Conservation (phyloP, 2,113 vertebrate species). For the Saccopteryx leptura region DNA sequence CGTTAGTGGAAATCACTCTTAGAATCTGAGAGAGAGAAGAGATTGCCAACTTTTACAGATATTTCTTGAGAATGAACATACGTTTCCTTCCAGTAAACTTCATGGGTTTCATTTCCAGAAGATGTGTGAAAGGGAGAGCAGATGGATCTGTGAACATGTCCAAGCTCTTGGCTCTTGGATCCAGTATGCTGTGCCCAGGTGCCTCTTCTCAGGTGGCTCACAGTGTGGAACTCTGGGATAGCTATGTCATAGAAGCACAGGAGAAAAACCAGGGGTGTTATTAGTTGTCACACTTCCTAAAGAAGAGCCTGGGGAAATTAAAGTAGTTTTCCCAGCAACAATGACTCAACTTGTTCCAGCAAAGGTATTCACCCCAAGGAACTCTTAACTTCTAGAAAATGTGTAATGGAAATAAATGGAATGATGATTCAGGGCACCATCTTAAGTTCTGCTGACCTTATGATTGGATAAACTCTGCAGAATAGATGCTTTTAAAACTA, state of each 20-base stretch:
- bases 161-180: background rate
- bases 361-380: background rate
- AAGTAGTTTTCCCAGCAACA: background rate
- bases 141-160: background rate
- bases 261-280: background rate
- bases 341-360: background rate
- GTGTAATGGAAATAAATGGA: background rate
- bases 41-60: background rate
- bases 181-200: background rate
- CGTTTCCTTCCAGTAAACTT: background rate
- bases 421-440: background rate
- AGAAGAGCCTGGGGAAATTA: background rate
- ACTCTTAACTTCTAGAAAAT: background rate
- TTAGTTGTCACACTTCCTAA: background rate
- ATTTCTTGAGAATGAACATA: background rate
- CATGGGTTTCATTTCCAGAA: background rate
- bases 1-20: background rate
- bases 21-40: background rate
- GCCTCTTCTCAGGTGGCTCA: background rate
- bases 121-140: background rate
- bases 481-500: background rate
- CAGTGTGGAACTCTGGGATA: background rate
- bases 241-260: background rate
- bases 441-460: background rate
- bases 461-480: background rate